A percentile compares a stretch with the other conserved stretches of the same genome.
Evolutionary conservation across 2,888 invertebrate genomes (phyloP).

Genomic region (Trichacis sp.): DNA sequence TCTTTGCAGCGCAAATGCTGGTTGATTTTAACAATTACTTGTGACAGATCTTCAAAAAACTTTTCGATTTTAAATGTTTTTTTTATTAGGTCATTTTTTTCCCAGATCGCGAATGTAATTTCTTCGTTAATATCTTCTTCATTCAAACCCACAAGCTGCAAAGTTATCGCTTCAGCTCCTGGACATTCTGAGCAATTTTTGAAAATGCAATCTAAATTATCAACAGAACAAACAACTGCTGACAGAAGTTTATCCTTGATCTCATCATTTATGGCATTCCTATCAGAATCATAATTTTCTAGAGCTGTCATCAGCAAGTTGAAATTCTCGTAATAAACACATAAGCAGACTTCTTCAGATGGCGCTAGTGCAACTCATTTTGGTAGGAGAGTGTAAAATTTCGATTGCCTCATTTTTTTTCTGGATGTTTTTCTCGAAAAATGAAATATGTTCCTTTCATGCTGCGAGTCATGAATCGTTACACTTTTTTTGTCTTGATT

Average conservation of each 20-base stretch:
- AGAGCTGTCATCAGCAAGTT: neutral
- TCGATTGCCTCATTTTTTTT: neutral
- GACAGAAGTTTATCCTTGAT: too few relatives aligned
- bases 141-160: neutral
- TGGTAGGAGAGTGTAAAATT: neutral
- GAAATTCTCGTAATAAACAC: neutral
- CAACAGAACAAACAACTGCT: too few relatives aligned
- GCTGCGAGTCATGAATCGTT: neutral
- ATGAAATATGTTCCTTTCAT: neutral
- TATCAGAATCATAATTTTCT: neutral
- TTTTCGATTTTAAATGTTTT: slow-evolving; percentile 10
- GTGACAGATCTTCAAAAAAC: slow-evolving; percentile 11
- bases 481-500: neutral
- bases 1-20: slow-evolving; percentile 1
- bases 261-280: too few relatives aligned
- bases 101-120: slow-evolving; percentile 19
- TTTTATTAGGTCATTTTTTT: slow-evolving; percentile 13
- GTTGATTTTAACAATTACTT: neutral
- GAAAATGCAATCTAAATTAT: neutral
- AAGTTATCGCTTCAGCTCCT: slow-evolving; percentile 8
- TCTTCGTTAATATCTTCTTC: slow-evolving; percentile 9
- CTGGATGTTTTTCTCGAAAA: neutral
- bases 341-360: neutral
- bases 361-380: neutral
- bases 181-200: slow-evolving; percentile 10